Conservation (phyloP, 64 coral and sea anemone species). For the Acropora tenuis region DNA sequence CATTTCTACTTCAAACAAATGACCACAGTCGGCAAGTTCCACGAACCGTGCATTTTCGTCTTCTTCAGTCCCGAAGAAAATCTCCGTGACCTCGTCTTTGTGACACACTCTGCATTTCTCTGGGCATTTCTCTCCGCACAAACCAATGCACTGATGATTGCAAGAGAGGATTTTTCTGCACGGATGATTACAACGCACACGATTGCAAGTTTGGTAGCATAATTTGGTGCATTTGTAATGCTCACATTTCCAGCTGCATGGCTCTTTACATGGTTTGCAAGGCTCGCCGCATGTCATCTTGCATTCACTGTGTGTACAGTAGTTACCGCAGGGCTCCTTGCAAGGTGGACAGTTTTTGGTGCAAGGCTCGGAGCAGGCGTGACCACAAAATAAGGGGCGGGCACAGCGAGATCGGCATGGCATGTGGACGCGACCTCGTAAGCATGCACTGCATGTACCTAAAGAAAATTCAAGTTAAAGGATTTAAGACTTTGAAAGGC, state of each 20-base stretch:
- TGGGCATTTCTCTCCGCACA: conserved; percentile 82
- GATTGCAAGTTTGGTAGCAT: conserved; percentile 61
- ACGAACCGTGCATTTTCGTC: conserved; percentile 71
- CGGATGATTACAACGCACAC: conserved; percentile 48
- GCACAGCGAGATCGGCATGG: conserved; percentile 47
- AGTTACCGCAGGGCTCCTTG: conserved; percentile 40
- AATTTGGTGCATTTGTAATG: conserved; percentile 56
- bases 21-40: conserved; percentile 79
- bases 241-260: conserved; percentile 49
- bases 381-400: conserved; percentile 69
- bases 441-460: conserved; percentile 52
- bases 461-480: background rate
- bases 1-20: conserved; percentile 76
- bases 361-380: conserved; percentile 60
- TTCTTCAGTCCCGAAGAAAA: conserved; percentile 86
- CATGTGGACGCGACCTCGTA: conserved; percentile 31
- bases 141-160: conserved; percentile 70
- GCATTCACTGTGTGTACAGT: conserved; percentile 71
- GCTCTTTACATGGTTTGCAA: conserved; percentile 57
- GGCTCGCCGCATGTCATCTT: conserved; percentile 65
- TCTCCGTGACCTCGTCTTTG: conserved; percentile 80
- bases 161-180: conserved; percentile 50
- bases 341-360: conserved; percentile 86
- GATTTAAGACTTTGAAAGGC: no score
- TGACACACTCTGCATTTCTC: conserved; percentile 79